Conservation (phyloP, 2,888 invertebrate genomes). For the Lottia scabra region DNA sequence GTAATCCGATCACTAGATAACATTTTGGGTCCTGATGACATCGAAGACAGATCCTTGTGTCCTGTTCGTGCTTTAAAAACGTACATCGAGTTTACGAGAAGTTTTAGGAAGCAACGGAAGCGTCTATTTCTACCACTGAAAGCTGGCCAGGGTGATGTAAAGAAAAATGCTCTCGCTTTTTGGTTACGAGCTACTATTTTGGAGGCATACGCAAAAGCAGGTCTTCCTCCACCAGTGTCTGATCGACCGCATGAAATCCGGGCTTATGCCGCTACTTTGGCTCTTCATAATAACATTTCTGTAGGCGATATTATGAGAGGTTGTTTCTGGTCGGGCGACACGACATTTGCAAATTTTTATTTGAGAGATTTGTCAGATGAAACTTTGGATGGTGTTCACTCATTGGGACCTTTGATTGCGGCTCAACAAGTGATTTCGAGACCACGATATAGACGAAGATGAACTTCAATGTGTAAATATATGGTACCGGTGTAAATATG, state of each 20-base stretch:
- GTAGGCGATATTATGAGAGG: not conserved
- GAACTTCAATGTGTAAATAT: not conserved
- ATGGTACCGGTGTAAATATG: not conserved
- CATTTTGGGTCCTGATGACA: not conserved
- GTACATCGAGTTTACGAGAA: not conserved
- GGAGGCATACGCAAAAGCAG: not conserved
- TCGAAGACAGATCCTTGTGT: not conserved
- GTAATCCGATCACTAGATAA: not conserved
- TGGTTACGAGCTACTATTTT: not conserved
- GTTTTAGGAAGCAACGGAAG: too few species aligned
- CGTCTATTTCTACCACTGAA: not conserved
- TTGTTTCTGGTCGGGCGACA: not conserved
- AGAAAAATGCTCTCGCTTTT: not conserved
- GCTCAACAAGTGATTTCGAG: not conserved
- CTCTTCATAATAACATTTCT: not conserved
- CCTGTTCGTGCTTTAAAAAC: not conserved
- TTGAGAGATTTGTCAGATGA: not conserved
- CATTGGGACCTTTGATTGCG: not conserved
- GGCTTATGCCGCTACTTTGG: not conserved
- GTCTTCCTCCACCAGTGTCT: not conserved
- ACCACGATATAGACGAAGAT: not conserved
- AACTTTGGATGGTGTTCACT: too few species aligned
- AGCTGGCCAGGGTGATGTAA: not conserved
- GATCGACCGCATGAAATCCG: not conserved
- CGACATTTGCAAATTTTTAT: not conserved